A percentile compares a stretch with the other conserved stretches of the same genome.
Conservation (phyloP, 2,888 invertebrate species). For the Chydorus sphaericus region DNA sequence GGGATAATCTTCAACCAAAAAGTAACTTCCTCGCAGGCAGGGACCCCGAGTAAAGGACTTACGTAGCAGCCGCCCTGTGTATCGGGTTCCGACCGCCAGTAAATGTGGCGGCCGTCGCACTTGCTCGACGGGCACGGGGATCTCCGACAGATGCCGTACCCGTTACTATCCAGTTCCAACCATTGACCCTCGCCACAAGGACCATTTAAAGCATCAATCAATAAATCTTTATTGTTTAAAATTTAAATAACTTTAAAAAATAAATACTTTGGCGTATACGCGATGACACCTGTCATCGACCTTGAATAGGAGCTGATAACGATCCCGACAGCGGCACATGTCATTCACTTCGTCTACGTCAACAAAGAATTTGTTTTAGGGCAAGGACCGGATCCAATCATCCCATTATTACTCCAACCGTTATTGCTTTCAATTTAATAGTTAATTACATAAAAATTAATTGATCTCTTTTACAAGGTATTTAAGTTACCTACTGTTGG, state of each 20-base stretch:
- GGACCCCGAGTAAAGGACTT: neutral
- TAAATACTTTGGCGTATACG: neutral
- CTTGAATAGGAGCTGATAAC: neutral
- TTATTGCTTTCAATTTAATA: no score
- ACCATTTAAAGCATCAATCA: no score
- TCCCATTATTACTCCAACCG: no score
- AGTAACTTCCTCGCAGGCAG: neutral
- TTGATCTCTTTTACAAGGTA: no score
- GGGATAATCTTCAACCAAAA: neutral
- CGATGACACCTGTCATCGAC: slow-evolving; percentile 1
- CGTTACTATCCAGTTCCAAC: neutral
- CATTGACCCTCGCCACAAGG: neutral
- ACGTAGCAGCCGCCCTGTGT: neutral
- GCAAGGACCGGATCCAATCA: neutral
- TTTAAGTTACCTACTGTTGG: no score
- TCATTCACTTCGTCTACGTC: neutral
- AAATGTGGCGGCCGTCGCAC: slow-evolving; percentile 4
- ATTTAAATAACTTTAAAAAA: no score
- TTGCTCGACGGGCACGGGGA: neutral
- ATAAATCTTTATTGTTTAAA: no score
- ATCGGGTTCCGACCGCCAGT: neutral
- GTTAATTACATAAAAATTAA: no score
- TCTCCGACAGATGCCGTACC: neutral
- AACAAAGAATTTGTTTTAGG: neutral
- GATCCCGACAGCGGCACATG: neutral